Evolutionary conservation across 37 sponge, comb jelly and placozoan species (phyloP).

Genomic region (Tethya wilhelma): DNA sequence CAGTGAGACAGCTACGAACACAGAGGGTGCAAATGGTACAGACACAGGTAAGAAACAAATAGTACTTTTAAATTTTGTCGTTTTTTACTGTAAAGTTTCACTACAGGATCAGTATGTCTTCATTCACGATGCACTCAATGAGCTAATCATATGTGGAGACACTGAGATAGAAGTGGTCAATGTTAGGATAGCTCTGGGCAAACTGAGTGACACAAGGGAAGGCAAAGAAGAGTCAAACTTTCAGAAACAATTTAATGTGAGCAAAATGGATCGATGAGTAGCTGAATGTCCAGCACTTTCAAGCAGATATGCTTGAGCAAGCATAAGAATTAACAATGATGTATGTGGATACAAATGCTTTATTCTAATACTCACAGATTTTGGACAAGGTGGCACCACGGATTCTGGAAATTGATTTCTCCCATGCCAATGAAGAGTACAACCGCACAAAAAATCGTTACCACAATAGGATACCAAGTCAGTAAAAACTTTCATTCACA

Average conservation of each 20-base stretch:
- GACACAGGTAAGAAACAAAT: slow-evolving; percentile 58
- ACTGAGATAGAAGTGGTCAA: slow-evolving; percentile 57
- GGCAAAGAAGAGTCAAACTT: too few relatives aligned
- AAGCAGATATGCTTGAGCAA: too few relatives aligned
- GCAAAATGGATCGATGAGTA: too few relatives aligned
- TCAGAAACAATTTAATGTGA: too few relatives aligned
- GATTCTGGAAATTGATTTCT: too few relatives aligned
- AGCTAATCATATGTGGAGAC: slow-evolving; percentile 80
- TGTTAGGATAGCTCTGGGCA: slow-evolving; percentile 48
- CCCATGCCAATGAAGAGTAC: slow-evolving; percentile 52
- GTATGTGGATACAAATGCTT: too few relatives aligned
- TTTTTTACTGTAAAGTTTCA: too few relatives aligned
- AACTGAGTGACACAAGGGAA: too few relatives aligned
- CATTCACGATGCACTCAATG: slow-evolving; percentile 85
- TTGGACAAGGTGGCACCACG: too few relatives aligned
- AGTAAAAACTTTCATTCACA: not conserved
- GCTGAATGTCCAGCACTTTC: too few relatives aligned
- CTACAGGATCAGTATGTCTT: slow-evolving; percentile 85
- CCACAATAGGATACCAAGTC: slow-evolving; percentile 45
- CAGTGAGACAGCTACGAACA: slow-evolving; percentile 37
- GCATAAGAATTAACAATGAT: too few relatives aligned
- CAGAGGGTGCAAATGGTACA: slow-evolving; percentile 69
- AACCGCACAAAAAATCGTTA: slow-evolving; percentile 67
- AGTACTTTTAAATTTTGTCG: not conserved
- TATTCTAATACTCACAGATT: too few relatives aligned